phyloP scores from a whole-genome alignment of 2,797 vertebrate genomes.

The Masticophis lateralis region DNA sequence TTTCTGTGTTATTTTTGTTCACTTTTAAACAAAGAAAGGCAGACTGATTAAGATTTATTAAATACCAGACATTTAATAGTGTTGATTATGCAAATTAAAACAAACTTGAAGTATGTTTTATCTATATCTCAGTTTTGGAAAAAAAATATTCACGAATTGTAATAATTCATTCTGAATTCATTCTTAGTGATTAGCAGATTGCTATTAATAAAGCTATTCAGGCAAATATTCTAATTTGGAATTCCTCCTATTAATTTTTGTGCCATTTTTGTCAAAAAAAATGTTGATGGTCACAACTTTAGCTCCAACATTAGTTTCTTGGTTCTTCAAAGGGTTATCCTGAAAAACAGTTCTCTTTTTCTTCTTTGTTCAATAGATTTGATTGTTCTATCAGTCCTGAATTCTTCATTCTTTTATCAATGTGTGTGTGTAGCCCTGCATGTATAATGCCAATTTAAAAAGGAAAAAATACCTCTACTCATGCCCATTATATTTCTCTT shows the following conservation, averaged over 20 bases:
- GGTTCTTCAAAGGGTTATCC: neutral
- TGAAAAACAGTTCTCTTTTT: neutral
- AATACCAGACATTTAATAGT: neutral
- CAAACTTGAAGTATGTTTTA: neutral
- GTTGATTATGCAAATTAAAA: neutral
- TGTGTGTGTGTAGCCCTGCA: neutral
- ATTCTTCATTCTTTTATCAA: neutral
- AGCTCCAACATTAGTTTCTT: neutral
- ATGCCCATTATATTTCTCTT: neutral
- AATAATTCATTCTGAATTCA: neutral
- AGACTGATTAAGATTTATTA: neutral
- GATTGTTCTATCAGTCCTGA: neutral
- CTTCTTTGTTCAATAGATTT: neutral
- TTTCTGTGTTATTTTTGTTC: neutral
- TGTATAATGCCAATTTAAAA: neutral
- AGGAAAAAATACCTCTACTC: neutral
- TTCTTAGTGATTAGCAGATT: neutral
- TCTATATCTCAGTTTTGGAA: neutral
- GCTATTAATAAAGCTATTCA: neutral
- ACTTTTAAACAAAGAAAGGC: neutral
- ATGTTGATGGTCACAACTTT: neutral
- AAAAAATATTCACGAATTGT: neutral
- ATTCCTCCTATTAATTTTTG: neutral
- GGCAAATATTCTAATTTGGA: neutral
- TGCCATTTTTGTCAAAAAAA: neutral